phyloP scores from a whole-genome alignment of 2,797 vertebrate species.

The Fistularia commersonii region DNA sequence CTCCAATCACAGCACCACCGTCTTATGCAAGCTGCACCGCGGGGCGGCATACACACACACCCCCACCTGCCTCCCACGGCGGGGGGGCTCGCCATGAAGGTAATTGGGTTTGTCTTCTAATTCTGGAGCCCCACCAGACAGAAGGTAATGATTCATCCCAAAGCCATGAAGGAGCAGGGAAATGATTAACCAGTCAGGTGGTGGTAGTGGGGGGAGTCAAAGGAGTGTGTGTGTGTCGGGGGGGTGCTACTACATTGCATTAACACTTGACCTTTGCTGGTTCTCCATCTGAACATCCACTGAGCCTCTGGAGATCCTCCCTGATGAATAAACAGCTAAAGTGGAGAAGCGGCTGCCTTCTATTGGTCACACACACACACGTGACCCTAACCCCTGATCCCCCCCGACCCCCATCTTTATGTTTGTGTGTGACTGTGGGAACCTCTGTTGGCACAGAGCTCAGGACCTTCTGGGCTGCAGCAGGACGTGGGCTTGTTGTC shows the following conservation, averaged over 20 bases:
- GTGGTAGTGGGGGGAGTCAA: constrained; percentile 10
- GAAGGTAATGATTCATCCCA: constrained; percentile 40
- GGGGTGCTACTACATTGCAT: constrained; percentile 16
- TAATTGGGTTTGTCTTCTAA: constrained; percentile 16
- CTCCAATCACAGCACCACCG: too few species aligned
- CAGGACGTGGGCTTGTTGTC: too few species aligned
- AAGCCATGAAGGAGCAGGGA: constrained; percentile 31
- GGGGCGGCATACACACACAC: constrained; percentile 3
- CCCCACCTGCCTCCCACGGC: constrained; percentile 3
- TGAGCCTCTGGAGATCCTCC: constrained; percentile 7
- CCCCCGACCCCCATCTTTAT: too few species aligned
- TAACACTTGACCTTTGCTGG: constrained; percentile 44
- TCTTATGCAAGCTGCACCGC: constrained; percentile 8
- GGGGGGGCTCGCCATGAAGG: constrained; percentile 10
- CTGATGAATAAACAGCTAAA: constrained; percentile 28
- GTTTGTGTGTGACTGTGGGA: too few species aligned
- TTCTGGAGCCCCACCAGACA: too few species aligned
- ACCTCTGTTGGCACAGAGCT: too few species aligned
- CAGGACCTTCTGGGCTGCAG: too few species aligned
- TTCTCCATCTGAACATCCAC: constrained; percentile 21
- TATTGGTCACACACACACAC: constrained; percentile 4
- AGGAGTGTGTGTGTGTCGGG: too few species aligned
- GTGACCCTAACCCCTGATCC: neutral
- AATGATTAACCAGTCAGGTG: constrained; percentile 39
- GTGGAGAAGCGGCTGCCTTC: constrained; percentile 12